These are phyloP conservation scores for Cottus gobio DNA, from an alignment of 2,113 vertebrate genomes.

Conservation along the genomic window DNA sequence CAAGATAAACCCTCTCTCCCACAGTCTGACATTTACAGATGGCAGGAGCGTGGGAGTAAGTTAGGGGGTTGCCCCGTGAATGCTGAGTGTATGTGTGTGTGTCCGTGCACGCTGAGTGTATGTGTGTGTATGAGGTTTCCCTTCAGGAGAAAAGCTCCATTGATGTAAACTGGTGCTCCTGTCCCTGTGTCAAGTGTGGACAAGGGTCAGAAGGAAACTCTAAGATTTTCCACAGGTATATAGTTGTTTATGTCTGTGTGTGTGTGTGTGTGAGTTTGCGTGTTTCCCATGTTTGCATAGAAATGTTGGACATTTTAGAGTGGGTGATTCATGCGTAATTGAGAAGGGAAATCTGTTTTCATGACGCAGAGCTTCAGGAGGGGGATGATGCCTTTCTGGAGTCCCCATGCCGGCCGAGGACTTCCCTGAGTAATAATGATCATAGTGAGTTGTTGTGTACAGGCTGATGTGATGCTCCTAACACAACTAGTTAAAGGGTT, in stretches of 20 bases:
- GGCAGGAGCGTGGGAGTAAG: constrained; percentile 74
- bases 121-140: constrained; percentile 72
- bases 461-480: not conserved
- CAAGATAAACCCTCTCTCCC: constrained; percentile 82
- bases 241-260: constrained; percentile 28
- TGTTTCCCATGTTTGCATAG: constrained; percentile 72
- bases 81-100: constrained; percentile 42
- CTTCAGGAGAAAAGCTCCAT: constrained; percentile 82
- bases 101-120: constrained; percentile 23
- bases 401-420: constrained; percentile 13
- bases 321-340: constrained; percentile 71
- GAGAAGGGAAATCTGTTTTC: constrained; percentile 82
- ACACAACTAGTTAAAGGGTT: not conserved
- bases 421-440: constrained; percentile 6
- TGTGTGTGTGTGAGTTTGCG: constrained; percentile 17
- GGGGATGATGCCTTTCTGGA: not conserved
- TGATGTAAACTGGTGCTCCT: constrained; percentile 74
- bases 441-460: not conserved
- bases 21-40: constrained; percentile 80
- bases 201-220: constrained; percentile 78
- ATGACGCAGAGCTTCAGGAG: constrained; percentile 10
- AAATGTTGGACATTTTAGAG: constrained; percentile 69
- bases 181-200: constrained; percentile 70
- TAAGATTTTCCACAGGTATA: constrained; percentile 76
- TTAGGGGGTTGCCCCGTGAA: constrained; percentile 70